These are phyloP conservation scores for Ceyx cyanopectus DNA, from an alignment of 2,113 vertebrate genomes.

Conservation along the genomic window DNA sequence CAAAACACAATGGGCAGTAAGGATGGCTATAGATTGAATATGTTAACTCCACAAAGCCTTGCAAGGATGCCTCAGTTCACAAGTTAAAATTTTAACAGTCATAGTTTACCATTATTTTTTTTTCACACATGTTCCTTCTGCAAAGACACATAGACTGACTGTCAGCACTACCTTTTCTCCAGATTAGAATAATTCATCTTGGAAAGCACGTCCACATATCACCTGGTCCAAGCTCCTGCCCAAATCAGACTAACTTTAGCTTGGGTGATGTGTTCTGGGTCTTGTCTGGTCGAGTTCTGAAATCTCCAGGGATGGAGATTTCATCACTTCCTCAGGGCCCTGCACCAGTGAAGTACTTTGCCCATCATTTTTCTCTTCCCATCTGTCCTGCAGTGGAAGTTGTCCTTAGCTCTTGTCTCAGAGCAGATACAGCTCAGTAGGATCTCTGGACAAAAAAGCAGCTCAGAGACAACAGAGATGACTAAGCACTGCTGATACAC, in stretches of 20 bases:
- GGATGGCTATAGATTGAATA: not conserved
- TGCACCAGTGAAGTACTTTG: not conserved
- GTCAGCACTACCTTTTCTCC: not conserved
- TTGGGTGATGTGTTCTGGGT: not conserved
- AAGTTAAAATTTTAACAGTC: not conserved
- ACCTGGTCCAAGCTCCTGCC: not conserved
- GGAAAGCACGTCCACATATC: not conserved
- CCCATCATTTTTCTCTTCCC: not conserved
- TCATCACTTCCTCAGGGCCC: not conserved
- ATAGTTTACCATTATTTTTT: not conserved
- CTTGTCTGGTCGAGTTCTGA: not conserved
- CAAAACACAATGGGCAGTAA: rapidly evolving
- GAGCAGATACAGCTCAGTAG: not conserved
- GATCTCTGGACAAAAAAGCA: not conserved
- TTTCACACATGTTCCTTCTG: not conserved
- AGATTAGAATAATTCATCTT: not conserved
- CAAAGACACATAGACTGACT: not conserved
- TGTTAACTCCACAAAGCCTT: not conserved
- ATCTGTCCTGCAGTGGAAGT: not conserved
- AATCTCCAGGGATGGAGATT: not conserved
- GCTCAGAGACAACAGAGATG: not conserved
- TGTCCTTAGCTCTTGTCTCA: not conserved
- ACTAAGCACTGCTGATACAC: not conserved
- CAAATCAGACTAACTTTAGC: not conserved
- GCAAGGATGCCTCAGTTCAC: not conserved